Conservation (phyloP, 2,888 invertebrate genomes). For the Oligia strigilis region DNA sequence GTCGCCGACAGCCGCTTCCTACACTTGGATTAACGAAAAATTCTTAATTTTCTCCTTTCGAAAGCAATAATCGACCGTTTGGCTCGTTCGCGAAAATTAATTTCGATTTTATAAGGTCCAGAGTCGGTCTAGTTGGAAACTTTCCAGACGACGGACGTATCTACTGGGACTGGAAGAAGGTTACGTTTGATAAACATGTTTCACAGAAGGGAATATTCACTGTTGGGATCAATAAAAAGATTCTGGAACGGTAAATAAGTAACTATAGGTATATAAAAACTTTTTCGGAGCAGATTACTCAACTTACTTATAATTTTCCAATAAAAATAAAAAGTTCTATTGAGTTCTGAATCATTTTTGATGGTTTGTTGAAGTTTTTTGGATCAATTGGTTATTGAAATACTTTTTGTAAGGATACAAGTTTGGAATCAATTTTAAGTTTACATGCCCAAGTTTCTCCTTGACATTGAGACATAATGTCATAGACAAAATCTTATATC, state of each 20-base stretch:
- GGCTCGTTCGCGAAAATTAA: slow-evolving; percentile 73
- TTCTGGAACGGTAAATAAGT: slow-evolving; percentile 19
- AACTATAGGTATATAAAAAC: slow-evolving; percentile 18
- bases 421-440: slow-evolving; percentile 18
- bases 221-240: slow-evolving; percentile 36
- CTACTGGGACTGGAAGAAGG: slow-evolving; percentile 38
- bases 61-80: slow-evolving; percentile 78
- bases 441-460: slow-evolving; percentile 15
- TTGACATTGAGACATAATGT: background rate
- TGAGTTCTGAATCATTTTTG: slow-evolving; percentile 30
- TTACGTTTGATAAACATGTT: slow-evolving; percentile 49
- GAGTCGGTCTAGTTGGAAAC: slow-evolving; percentile 69
- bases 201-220: slow-evolving; percentile 36
- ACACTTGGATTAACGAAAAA: slow-evolving; percentile 75
- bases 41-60: slow-evolving; percentile 78
- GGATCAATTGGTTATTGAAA: slow-evolving; percentile 37
- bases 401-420: slow-evolving; percentile 30
- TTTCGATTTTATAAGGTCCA: slow-evolving; percentile 74
- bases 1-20: slow-evolving; percentile 77
- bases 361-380: slow-evolving; percentile 35
- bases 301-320: slow-evolving; percentile 22
- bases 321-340: slow-evolving; percentile 37
- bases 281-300: slow-evolving; percentile 37
- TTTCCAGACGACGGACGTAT: slow-evolving; percentile 71
- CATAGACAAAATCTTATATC: background rate